Conservation (phyloP, 2,888 invertebrate species). For the Parnassius mnemosyne region DNA sequence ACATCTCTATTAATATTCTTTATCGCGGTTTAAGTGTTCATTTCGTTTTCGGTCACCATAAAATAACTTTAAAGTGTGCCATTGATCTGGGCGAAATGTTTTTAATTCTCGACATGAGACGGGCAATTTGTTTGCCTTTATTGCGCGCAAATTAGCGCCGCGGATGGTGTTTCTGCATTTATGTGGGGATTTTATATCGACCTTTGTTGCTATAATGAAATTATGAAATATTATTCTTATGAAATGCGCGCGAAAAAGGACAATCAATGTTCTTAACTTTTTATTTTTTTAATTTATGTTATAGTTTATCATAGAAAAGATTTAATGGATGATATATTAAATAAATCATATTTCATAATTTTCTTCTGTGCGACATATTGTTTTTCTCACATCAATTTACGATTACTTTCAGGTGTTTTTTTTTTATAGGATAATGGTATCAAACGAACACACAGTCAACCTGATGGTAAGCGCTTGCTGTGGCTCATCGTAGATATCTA, state of each 20-base stretch:
- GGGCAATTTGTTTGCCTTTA: conserved; percentile 36
- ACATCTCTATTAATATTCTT: conserved; percentile 68
- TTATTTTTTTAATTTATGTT: not conserved
- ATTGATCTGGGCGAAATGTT: conserved; percentile 34
- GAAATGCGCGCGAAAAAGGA: not conserved
- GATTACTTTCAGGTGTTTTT: too few species aligned
- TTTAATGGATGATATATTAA: too few species aligned
- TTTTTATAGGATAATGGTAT: too few species aligned
- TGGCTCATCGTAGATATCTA: too few species aligned
- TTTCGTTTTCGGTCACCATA: conserved; percentile 65
- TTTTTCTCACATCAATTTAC: too few species aligned
- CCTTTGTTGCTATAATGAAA: conserved; percentile 1
- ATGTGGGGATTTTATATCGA: conserved; percentile 2
- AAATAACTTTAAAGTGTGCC: conserved; percentile 52
- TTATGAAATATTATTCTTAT: not conserved
- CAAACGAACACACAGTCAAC: too few species aligned
- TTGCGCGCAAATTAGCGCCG: conserved; percentile 36
- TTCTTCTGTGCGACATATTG: too few species aligned
- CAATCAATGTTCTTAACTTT: not conserved
- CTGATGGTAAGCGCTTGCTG: too few species aligned
- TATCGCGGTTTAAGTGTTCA: conserved; percentile 66
- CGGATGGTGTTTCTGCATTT: conserved; percentile 26
- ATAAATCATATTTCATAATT: too few species aligned
- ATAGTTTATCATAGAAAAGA: too few species aligned
- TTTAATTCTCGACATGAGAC: conserved; percentile 44